phyloP scores from a whole-genome alignment of 2,797 vertebrate species.

The Brotogeris chrysoptera region DNA sequence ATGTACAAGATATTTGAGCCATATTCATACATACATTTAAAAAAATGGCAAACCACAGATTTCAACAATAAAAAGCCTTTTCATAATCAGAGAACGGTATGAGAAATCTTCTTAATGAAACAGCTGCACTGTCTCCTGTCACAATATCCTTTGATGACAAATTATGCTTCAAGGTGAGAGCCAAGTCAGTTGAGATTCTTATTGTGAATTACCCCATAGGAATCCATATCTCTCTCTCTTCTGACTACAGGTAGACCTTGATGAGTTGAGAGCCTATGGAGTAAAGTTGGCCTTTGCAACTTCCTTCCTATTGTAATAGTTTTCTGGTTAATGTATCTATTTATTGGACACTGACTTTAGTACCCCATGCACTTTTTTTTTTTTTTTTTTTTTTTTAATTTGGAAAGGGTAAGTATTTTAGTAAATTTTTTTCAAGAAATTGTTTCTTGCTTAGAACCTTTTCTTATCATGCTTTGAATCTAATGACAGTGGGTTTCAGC shows the following conservation, averaged over 20 bases:
- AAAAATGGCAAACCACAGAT: not conserved
- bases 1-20: not conserved
- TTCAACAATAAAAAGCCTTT: conserved; percentile 3
- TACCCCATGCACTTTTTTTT: not conserved
- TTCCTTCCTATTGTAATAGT: not conserved
- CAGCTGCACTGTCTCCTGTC: conserved; percentile 2
- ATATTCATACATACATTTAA: not conserved
- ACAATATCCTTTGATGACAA: conserved; percentile 53
- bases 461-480: not conserved
- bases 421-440: not conserved
- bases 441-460: not conserved
- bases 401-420: not conserved
- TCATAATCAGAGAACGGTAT: not conserved
- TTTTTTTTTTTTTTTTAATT: not conserved
- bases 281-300: not conserved
- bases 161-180: conserved; percentile 39
- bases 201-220: not conserved
- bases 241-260: not conserved
- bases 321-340: not conserved
- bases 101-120: conserved; percentile 39
- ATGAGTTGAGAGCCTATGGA: not conserved
- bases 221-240: not conserved
- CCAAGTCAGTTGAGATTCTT: conserved; percentile 3
- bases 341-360: not conserved
- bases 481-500: not conserved